Percentiles rank a stretch among this genome's conserved stretches.
Evolutionary conservation across 2,797 vertebrate genomes (phyloP).

Genomic region (Furcifer pardalis): DNA sequence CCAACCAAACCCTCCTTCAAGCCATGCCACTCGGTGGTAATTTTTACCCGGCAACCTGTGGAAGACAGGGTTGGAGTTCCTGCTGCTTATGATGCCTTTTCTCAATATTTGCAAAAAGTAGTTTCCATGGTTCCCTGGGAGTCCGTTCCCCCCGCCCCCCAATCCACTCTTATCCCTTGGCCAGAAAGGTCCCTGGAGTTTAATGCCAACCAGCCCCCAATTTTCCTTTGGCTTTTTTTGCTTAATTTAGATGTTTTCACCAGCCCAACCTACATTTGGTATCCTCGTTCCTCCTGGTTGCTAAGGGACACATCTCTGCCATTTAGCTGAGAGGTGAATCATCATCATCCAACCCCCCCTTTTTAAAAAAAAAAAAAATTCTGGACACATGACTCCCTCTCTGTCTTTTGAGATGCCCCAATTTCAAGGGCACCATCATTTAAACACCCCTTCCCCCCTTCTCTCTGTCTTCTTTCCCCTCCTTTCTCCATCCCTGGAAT

Average conservation of each 20-base stretch:
- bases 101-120: background rate
- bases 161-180: background rate
- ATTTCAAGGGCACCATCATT: background rate
- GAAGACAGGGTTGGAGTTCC: background rate
- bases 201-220: background rate
- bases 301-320: slow-evolving; percentile 12
- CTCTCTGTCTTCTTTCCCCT: too few relatives aligned
- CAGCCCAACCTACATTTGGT: slow-evolving; percentile 1
- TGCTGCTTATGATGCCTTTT: background rate
- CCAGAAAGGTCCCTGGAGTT: background rate
- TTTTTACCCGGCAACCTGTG: background rate
- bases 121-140: too few relatives aligned
- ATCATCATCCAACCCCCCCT: background rate
- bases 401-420: background rate
- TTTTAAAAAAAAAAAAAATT: too few relatives aligned
- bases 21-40: background rate
- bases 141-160: too few relatives aligned
- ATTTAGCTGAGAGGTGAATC: background rate
- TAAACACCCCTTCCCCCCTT: background rate
- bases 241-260: slow-evolving; percentile 19
- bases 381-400: background rate
- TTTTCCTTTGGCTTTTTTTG: background rate
- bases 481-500: background rate
- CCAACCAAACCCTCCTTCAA: too few relatives aligned
- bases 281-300: background rate